phyloP scores from a whole-genome alignment of 2,797 vertebrate species.

The Margarornis squamiger region DNA sequence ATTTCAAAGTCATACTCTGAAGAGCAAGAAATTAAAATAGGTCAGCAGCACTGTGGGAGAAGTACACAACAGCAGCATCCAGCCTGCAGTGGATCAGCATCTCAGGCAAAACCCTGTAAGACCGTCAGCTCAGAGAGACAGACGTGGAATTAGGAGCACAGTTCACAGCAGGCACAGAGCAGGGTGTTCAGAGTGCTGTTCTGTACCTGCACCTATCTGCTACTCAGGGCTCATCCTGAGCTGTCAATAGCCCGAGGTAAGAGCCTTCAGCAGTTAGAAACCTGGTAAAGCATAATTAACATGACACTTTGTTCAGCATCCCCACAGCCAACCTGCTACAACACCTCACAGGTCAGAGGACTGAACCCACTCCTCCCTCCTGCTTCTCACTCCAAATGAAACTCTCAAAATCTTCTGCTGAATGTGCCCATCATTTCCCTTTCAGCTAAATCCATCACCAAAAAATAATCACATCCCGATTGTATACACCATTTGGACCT shows the following conservation, averaged over 20 bases:
- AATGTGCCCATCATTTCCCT: background rate
- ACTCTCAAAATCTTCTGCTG: background rate
- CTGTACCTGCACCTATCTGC: rapidly evolving
- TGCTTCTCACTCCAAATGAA: background rate
- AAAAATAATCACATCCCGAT: background rate
- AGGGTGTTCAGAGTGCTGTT: rapidly evolving
- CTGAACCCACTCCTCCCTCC: background rate
- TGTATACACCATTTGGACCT: background rate
- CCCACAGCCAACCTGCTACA: background rate
- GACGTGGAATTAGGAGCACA: background rate
- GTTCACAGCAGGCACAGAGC: background rate
- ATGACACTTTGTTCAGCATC: background rate
- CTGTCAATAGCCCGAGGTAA: background rate
- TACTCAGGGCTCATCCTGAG: background rate
- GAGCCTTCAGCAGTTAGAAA: background rate
- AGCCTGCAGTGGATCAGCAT: background rate
- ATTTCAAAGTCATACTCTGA: background rate
- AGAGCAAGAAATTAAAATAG: background rate
- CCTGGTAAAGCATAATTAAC: background rate
- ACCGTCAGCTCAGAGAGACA: background rate
- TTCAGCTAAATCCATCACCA: background rate
- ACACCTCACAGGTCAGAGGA: background rate
- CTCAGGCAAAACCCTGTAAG: background rate
- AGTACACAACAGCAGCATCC: background rate
- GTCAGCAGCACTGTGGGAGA: background rate